A percentile compares a stretch with the other conserved stretches of the same genome.
Conservation (phyloP, 2,888 invertebrate genomes). For the Seira musarum region DNA sequence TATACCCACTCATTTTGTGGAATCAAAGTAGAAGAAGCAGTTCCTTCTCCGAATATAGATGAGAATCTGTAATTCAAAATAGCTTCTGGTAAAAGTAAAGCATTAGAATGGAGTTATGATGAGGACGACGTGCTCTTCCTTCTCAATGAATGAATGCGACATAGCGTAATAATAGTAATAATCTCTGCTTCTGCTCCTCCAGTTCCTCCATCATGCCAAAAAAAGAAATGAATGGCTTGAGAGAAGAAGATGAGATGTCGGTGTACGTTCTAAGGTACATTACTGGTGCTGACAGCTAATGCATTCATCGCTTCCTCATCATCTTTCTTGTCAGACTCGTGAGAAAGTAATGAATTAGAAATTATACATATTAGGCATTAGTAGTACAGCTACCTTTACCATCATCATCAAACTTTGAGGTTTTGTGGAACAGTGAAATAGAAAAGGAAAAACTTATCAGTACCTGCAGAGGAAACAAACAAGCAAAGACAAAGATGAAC, state of each 20-base stretch:
- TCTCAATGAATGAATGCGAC: slow-evolving; percentile 14
- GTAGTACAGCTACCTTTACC: too few species aligned
- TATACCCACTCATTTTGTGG: slow-evolving; percentile 1
- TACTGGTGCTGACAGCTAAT: slow-evolving; percentile 56
- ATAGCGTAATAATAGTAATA: slow-evolving; percentile 28
- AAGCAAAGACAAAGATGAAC: background rate
- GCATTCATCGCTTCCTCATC: slow-evolving; percentile 59
- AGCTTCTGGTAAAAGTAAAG: slow-evolving; percentile 7
- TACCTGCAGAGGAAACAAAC: background rate
- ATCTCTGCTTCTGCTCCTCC: slow-evolving; percentile 13
- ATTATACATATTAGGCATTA: too few species aligned
- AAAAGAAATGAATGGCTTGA: background rate
- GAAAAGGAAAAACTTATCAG: background rate
- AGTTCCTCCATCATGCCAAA: too few species aligned
- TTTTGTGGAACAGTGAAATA: background rate
- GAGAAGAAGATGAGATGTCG: slow-evolving; percentile 9
- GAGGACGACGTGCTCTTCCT: slow-evolving; percentile 16
- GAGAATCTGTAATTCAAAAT: slow-evolving; percentile 56
- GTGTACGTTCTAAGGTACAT: too few species aligned
- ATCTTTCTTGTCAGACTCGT: slow-evolving; percentile 57
- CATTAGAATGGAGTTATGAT: slow-evolving; percentile 6
- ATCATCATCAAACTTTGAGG: background rate
- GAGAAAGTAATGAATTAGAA: slow-evolving; percentile 60
- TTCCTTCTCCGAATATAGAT: slow-evolving; percentile 24
- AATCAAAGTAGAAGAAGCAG: background rate